Base-by-base conservation (phyloP, 2,113 vertebrate species). In the Labrus mixtus region DNA sequence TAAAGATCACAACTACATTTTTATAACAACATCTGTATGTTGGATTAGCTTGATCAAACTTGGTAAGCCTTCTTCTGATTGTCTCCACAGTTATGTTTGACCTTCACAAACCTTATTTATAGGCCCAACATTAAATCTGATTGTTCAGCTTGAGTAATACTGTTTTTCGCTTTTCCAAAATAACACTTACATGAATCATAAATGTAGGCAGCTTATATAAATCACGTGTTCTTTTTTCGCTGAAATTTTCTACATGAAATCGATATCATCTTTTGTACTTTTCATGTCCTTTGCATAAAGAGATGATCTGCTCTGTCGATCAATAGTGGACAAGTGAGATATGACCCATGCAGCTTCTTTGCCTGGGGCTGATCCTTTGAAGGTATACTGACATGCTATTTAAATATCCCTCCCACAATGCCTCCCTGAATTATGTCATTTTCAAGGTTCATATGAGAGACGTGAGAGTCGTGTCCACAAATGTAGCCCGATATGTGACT, bases 201-300 rank as follows among this genome's bases (percentile, higher is more conserved):
- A 68, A 81, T 73, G 78, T 83, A 83, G 89, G 86, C 84, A 87
- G 87, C 77, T 90, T 91, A 87, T 82, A 86, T 90, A 82, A 92
- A 85, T 81, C 46, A 46, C 37, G 51, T 8, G 55, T 87, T 58
- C 29, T 19, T 61, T 13, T 41, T 58, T 82, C 33, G 19, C 71
- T 81, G 73, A 76, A 81, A 67, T 70, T 79, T 76, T 84, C 6
- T 8, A 81, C n/a, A 41, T 59, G 5, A 75, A 81, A 79, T 90
- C 87, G 6, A 90, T 88, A 62, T 25, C n/a, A 45, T 63, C 64
- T 67, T 82, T 69, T 54, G 33, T 51, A 72, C 58, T 75, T 81
- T 65, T 76, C 61, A 53, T 51, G 56, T 74, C 73, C 57, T 82
- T 73, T 82, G 68, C 43, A 78, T 80, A 62, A 74, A 82, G 46